These are phyloP conservation scores for Sinopyrophorus schimmeli DNA, from an alignment of 2,888 invertebrate species.

Conservation along the genomic window DNA sequence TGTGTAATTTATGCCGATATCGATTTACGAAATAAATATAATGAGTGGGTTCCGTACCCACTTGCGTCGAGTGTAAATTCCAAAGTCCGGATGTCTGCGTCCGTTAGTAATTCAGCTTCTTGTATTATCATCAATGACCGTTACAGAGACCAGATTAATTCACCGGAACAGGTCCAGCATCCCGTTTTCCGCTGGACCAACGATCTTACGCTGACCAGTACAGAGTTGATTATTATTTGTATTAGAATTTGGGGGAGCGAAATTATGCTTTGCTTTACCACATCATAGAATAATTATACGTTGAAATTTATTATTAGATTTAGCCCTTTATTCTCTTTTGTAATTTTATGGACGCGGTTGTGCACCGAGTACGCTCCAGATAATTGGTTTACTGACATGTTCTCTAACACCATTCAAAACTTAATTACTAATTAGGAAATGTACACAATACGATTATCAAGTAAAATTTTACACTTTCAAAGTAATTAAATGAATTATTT, in stretches of 20 bases:
- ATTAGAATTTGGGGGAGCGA: constrained; percentile 14
- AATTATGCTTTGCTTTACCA: constrained; percentile 17
- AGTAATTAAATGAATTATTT: too few relatives aligned
- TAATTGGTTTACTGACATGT: too few relatives aligned
- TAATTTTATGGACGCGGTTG: constrained; percentile 18
- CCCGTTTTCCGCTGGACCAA: constrained; percentile 39
- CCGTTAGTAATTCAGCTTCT: constrained; percentile 33
- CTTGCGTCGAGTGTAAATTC: too few relatives aligned
- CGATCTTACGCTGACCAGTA: constrained; percentile 25
- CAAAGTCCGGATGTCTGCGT: constrained; percentile 33
- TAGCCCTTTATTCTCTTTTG: constrained; percentile 10
- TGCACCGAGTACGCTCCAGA: too few relatives aligned
- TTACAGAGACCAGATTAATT: constrained; percentile 49
- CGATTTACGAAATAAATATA: constrained; percentile 13
- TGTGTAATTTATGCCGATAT: too few relatives aligned
- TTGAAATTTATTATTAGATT: constrained; percentile 13
- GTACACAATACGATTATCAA: too few relatives aligned
- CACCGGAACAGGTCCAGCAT: constrained; percentile 48
- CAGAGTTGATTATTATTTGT: constrained; percentile 24
- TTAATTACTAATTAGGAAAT: too few relatives aligned
- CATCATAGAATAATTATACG: constrained; percentile 16
- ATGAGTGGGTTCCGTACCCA: too few relatives aligned
- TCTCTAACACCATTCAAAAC: too few relatives aligned
- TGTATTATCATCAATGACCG: constrained; percentile 48
- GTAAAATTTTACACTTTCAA: too few relatives aligned